phyloP scores from a whole-genome alignment of 2,888 invertebrate species.

The Heliconius erato region DNA sequence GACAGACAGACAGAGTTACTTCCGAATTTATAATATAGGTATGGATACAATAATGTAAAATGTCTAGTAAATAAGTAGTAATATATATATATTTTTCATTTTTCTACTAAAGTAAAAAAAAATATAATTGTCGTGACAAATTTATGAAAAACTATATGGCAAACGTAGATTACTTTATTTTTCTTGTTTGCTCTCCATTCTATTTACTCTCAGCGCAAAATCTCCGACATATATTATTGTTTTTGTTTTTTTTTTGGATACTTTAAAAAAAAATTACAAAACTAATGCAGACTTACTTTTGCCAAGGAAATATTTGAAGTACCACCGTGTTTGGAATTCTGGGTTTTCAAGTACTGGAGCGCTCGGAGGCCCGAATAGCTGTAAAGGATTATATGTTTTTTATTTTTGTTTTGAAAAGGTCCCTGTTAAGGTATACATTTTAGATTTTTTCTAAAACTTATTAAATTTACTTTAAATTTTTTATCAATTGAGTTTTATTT shows the following conservation, averaged over 20 bases:
- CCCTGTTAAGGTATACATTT: background rate
- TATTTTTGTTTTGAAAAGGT: background rate
- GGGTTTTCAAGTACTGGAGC: conserved; percentile 96
- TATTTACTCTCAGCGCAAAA: no score
- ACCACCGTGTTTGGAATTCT: conserved; percentile 97
- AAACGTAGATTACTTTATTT: no score
- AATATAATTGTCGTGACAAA: no score
- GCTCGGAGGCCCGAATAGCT: conserved; percentile 68
- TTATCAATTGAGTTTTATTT: background rate
- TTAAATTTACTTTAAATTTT: background rate
- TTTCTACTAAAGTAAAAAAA: no score
- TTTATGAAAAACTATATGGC: no score
- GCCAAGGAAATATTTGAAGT: conserved; percentile 97
- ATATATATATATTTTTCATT: no score
- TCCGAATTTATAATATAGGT: no score
- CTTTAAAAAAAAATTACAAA: background rate
- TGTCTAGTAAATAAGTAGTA: no score
- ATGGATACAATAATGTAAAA: no score
- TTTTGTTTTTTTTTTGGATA: background rate
- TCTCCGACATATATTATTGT: no score
- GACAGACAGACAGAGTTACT: no score
- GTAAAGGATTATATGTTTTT: conserved; percentile 23
- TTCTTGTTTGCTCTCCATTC: no score
- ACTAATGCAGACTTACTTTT: conserved; percentile 89
- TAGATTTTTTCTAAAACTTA: background rate